A percentile compares a stretch with the other conserved stretches of the same genome.
phyloP scores from a whole-genome alignment of 2,797 vertebrate genomes.

The Rhyacichthys aspro region DNA sequence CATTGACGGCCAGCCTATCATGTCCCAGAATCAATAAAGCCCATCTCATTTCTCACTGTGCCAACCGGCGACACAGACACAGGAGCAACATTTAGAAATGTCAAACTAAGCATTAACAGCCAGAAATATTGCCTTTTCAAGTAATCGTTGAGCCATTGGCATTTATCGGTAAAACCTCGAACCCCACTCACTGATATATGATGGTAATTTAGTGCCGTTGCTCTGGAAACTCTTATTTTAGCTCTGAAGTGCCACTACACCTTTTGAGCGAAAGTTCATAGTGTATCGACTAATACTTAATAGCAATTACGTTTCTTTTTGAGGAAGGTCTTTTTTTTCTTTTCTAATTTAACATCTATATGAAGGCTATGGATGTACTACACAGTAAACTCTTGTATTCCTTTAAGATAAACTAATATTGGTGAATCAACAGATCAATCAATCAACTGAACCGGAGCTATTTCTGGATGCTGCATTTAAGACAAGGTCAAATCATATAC shows the following conservation, averaged over 20 bases:
- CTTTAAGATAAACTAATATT: too few relatives aligned
- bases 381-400: too few relatives aligned
- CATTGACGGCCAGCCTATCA: constrained; percentile 6
- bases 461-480: too few relatives aligned
- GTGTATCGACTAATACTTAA: too few relatives aligned
- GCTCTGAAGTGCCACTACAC: not conserved
- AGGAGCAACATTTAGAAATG: constrained; percentile 35
- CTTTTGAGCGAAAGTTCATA: too few relatives aligned
- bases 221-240: not conserved
- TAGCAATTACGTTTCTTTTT: not conserved
- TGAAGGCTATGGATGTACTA: too few relatives aligned
- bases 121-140: constrained; percentile 29
- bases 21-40: constrained; percentile 32
- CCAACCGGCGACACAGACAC: not conserved
- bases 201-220: constrained; percentile 3
- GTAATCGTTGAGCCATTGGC: constrained; percentile 26
- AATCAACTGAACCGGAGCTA: too few relatives aligned
- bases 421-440: too few relatives aligned
- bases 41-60: constrained; percentile 15
- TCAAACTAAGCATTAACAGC: constrained; percentile 36
- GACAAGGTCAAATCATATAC: too few relatives aligned
- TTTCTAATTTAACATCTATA: too few relatives aligned
- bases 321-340: too few relatives aligned
- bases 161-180: constrained; percentile 33
- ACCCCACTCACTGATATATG: constrained; percentile 4